Evolutionary conservation across 2,113 vertebrate species (phyloP), one percentile per base, ranked within the genome.

Genomic region (Acrocephalus kingi): DNA sequence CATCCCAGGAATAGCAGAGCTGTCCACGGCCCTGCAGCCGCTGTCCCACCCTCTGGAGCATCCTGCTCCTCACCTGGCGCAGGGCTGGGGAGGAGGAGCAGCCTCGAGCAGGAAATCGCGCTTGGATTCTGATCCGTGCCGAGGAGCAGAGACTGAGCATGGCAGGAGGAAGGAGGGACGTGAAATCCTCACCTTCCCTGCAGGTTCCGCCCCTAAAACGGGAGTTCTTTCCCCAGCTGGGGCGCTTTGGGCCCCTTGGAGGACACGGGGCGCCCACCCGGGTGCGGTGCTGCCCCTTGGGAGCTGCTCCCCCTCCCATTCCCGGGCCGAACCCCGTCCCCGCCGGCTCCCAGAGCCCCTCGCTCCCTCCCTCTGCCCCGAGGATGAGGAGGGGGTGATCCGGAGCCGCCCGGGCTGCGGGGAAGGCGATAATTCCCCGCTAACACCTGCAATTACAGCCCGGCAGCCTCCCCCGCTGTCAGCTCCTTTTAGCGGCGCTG

Each of bases 1-100:
- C 10, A 3, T 11, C 2, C 7, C 63, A 39, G 25, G 33, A 31
- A 15, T 5, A 3, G 20, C 33, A 30, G 15, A 3, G 19, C 0
- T 15, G 41, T 16, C 33, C 77, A 1, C 0, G 9, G 58, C 46
- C 51, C 35, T 4, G 56, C 28, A 30, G 80, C 75, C 11, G 41
- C 52, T 27, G 43, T 27, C 35, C 61, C 51, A 12, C 6, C 45
- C 30, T 48, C n/a, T 10, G 52, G 74, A 13, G 7, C 3, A 0
- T 11, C 46, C 72, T 30, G 45, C 35, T 10, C 55, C 22, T 35
- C 67, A 11, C 39, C 58, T 4, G 45, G 28, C 28, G 0, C 72
- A 4, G 54, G 55, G 14, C 37, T 33, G 74, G 41, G n/a, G 20
- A 6, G 22, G 4, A 11, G 16, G 8, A 20, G 55, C 15, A 20